These are phyloP conservation scores for Parazoanthus darwini DNA, from an alignment of 92 coral and sea anemone species.

Conservation along the genomic window DNA sequence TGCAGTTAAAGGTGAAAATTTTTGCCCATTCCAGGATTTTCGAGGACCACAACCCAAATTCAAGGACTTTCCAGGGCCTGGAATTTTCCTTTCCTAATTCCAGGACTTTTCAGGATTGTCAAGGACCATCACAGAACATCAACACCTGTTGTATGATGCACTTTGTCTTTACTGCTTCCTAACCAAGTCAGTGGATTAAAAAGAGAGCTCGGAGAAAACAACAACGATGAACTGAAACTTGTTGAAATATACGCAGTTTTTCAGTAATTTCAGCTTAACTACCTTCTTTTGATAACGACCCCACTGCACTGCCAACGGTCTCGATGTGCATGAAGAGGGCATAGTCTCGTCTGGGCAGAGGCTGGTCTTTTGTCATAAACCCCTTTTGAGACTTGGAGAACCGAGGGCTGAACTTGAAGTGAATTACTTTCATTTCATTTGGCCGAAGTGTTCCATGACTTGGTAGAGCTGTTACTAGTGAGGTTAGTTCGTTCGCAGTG, in stretches of 20 bases:
- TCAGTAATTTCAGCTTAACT: not conserved
- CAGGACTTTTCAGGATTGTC: too few relatives aligned
- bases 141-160: too few relatives aligned
- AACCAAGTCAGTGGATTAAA: too few relatives aligned
- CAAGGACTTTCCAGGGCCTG: too few relatives aligned
- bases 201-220: too few relatives aligned
- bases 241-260: too few relatives aligned
- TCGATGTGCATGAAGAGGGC: slow-evolving; percentile 95
- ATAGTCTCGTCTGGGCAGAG: slow-evolving; percentile 94
- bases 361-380: slow-evolving; percentile 77
- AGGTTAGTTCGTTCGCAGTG: slow-evolving; percentile 75
- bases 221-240: not conserved
- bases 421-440: slow-evolving; percentile 70
- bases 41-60: too few relatives aligned
- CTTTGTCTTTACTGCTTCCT: too few relatives aligned
- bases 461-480: slow-evolving; percentile 89
- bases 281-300: slow-evolving; percentile 47
- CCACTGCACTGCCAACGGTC: slow-evolving; percentile 83
- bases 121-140: too few relatives aligned
- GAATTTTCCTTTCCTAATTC: too few relatives aligned
- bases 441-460: slow-evolving; percentile 89
- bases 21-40: too few relatives aligned
- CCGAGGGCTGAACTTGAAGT: slow-evolving; percentile 92
- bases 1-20: too few relatives aligned
- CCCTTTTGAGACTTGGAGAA: slow-evolving; percentile 78